phyloP scores from a whole-genome alignment of 2,797 vertebrate genomes.

The Emys orbicularis region DNA sequence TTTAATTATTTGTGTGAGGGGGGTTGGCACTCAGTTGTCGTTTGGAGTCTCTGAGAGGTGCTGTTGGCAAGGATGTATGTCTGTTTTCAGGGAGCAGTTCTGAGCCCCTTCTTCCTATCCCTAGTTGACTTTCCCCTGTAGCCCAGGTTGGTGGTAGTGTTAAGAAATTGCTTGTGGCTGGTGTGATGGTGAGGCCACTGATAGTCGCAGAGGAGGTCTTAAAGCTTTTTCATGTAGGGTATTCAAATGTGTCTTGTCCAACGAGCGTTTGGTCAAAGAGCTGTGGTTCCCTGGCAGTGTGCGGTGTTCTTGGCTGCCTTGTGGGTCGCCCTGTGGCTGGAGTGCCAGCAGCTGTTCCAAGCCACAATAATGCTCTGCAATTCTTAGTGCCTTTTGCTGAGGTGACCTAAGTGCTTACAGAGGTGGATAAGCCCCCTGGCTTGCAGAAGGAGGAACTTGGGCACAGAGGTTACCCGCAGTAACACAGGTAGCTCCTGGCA shows the following conservation, averaged over 20 bases:
- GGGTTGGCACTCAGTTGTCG: slow-evolving; percentile 20
- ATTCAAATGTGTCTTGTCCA: not conserved
- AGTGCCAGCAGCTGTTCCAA: not conserved
- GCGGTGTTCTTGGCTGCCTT: too few relatives aligned
- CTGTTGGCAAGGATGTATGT: fast-evolving
- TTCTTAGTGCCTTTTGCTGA: too few relatives aligned
- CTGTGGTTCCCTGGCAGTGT: not conserved
- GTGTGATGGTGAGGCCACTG: not conserved
- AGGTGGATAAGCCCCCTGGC: too few relatives aligned
- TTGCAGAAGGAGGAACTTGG: too few relatives aligned
- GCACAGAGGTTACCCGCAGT: too few relatives aligned
- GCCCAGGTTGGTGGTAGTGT: not conserved
- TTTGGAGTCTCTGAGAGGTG: not conserved
- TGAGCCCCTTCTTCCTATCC: not conserved
- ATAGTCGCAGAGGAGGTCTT: too few relatives aligned
- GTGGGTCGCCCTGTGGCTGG: too few relatives aligned
- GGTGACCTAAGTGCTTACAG: too few relatives aligned
- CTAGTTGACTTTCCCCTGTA: not conserved
- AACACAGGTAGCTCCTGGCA: too few relatives aligned
- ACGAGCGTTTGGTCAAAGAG: not conserved
- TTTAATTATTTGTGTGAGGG: not conserved
- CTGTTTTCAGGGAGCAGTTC: not conserved
- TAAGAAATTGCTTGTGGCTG: not conserved
- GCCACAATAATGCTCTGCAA: not conserved
- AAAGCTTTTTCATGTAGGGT: too few relatives aligned